Conservation (phyloP, 2,797 vertebrate genomes). For the Vespertilio murinus region DNA sequence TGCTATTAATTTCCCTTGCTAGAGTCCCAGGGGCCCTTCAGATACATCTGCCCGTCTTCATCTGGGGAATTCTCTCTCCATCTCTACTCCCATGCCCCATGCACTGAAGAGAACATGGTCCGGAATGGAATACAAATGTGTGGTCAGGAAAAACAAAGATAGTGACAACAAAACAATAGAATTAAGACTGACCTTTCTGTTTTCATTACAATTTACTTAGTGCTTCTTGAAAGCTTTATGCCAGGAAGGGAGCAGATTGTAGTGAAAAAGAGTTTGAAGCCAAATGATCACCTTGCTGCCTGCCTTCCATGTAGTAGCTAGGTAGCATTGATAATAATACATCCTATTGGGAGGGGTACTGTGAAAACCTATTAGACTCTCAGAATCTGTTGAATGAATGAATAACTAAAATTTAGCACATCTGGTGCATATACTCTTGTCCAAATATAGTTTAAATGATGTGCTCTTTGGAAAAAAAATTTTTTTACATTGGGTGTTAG, state of each 20-base stretch:
- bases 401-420: not conserved
- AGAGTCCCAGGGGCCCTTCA: slow-evolving; percentile 31
- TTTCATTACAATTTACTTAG: slow-evolving; percentile 8
- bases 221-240: not conserved
- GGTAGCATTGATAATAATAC: not conserved
- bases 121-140: slow-evolving; percentile 68
- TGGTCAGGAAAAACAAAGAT: slow-evolving; percentile 71
- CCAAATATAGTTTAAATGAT: not conserved
- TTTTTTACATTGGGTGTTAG: not conserved
- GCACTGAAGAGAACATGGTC: slow-evolving; percentile 44
- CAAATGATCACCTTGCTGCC: not conserved
- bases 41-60: slow-evolving; percentile 53
- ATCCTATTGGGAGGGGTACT: not conserved
- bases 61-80: slow-evolving; percentile 60
- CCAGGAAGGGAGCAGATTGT: not conserved
- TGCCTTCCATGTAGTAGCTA: not conserved
- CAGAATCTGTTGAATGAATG: not conserved
- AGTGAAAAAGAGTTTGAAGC: slow-evolving; percentile 21
- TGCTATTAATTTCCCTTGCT: slow-evolving; percentile 32
- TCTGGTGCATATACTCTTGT: not conserved
- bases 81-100: slow-evolving; percentile 32
- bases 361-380: not conserved
- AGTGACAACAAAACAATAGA: slow-evolving; percentile 38
- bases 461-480: not conserved
- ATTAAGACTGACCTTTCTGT: slow-evolving; percentile 41